Evolutionary conservation across 2,888 invertebrate species (phyloP).

Genomic region (Biston betularia): DNA sequence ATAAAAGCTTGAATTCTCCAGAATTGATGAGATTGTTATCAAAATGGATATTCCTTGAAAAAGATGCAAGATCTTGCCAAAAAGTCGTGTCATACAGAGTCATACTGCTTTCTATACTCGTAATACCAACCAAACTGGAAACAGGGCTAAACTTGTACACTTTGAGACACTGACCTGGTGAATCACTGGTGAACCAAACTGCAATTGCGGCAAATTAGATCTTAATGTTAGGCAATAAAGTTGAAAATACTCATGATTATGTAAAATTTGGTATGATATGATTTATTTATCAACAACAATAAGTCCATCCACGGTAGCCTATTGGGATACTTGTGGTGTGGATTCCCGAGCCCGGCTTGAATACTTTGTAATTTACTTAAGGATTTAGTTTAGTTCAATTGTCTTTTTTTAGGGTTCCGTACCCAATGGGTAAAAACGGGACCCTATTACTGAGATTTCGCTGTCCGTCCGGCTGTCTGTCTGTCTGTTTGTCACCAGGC

Average conservation of each 20-base stretch:
- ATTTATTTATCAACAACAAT: constrained; percentile 7
- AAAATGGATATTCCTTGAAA: constrained; percentile 6
- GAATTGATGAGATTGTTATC: not conserved
- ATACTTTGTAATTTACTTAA: no score
- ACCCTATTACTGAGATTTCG: no score
- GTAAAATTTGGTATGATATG: constrained; percentile 6
- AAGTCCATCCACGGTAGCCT: not conserved
- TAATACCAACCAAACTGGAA: constrained; percentile 6
- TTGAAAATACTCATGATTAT: constrained; percentile 15
- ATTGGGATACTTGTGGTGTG: no score
- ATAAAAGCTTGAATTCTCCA: no score
- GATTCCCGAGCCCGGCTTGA: no score
- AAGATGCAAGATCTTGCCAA: not conserved
- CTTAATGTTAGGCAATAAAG: not conserved
- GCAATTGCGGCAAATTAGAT: not conserved
- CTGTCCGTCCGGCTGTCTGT: no score
- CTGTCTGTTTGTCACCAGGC: no score
- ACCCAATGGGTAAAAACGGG: no score
- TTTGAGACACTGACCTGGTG: constrained; percentile 32
- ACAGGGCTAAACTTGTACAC: constrained; percentile 22
- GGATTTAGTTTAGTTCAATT: no score
- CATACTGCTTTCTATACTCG: constrained; percentile 9
- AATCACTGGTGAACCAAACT: constrained; percentile 10
- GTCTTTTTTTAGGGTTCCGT: no score
- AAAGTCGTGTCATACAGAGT: constrained; percentile 5